Percentiles rank a stretch among this genome's conserved stretches.
These are phyloP conservation scores for Heteromormyrus szaboi DNA, from an alignment of 2,797 vertebrate species.

Conservation along the genomic window DNA sequence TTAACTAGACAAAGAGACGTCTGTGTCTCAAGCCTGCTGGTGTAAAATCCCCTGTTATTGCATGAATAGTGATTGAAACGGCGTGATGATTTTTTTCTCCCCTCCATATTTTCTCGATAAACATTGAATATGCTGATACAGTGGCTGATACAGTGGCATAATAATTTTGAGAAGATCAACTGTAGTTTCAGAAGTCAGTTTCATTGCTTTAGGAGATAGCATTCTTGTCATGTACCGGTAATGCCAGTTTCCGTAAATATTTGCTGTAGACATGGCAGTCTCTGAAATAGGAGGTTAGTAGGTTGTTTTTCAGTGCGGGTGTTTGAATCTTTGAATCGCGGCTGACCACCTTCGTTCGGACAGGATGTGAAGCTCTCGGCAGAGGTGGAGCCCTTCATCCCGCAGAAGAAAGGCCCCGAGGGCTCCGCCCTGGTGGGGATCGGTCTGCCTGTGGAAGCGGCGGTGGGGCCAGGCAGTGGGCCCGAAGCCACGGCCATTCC, in stretches of 20 bases:
- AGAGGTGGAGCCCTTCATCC: slow-evolving; percentile 97
- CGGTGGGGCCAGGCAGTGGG: slow-evolving; percentile 64
- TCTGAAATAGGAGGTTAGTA: not conserved
- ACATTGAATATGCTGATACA: not conserved
- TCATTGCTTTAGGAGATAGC: not conserved
- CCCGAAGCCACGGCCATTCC: slow-evolving; percentile 89
- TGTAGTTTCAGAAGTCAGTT: not conserved
- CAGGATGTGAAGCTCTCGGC: slow-evolving; percentile 97
- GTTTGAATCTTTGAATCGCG: not conserved
- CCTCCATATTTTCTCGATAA: not conserved
- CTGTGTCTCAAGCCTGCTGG: not conserved
- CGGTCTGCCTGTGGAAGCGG: slow-evolving; percentile 75
- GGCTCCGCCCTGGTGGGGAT: slow-evolving; percentile 74
- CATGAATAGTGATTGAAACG: not conserved
- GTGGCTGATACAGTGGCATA: not conserved
- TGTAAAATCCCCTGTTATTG: not conserved
- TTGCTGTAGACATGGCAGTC: not conserved
- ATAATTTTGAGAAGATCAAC: not conserved
- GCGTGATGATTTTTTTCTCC: not conserved
- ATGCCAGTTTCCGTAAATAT: not conserved
- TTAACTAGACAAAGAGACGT: not conserved
- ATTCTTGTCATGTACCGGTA: not conserved
- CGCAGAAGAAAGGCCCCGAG: slow-evolving; percentile 90
- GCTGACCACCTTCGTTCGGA: slow-evolving; percentile 13
- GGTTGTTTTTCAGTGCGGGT: not conserved